Evolutionary conservation across 2,888 invertebrate species (phyloP), one percentile per base, ranked within the genome.

Genomic region (Epinotia demarniana): DNA sequence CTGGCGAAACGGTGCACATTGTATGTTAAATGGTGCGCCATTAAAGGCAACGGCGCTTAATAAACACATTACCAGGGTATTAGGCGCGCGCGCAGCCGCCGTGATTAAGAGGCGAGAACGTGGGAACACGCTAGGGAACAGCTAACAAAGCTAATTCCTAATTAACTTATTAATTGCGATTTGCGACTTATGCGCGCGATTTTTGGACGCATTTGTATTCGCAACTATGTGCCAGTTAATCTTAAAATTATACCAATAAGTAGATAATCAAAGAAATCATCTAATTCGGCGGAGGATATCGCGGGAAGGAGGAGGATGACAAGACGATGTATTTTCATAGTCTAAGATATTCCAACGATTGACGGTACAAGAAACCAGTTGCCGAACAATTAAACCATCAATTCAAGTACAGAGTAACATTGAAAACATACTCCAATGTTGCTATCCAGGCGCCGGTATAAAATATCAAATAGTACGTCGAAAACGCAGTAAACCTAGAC

Each of bases 31-130:
- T 92, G 90, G 88, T 87, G 79, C 79, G 82, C 89, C 91, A 92
- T 92, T 92, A 92, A 90, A 90, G 85, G 85, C 88, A 88, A 90
- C 89, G 90, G 85, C 89, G 91, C 90, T 92, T 92, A 92, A 92
- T 93, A 92, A 92, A 92, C 91, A 92, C 92, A 93, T 92, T 92
- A 92, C 88, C 89, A 87, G 89, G 87, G 92, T 92, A 92, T 92
- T 92, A 92, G 90, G 89, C 90, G 90, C 89, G 85, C 87, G 87
- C 90, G 88, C 89, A 89, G 86, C 84, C 86, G 88, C 87, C 89
- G 85, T 90, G 90, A 91, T 90, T 89, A 90, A 91, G 86, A 85
- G 88, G 86, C 87, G 86, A 82, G 86, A 90, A 92, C 92, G 93
- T 93, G 93, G 92, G 93, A 93, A 92, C 89, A 82, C 83, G 85